Evolutionary conservation across 2,888 invertebrate species (phyloP), one percentile per base, ranked within the genome.

Genomic region (Entomobrya multifasciata): DNA sequence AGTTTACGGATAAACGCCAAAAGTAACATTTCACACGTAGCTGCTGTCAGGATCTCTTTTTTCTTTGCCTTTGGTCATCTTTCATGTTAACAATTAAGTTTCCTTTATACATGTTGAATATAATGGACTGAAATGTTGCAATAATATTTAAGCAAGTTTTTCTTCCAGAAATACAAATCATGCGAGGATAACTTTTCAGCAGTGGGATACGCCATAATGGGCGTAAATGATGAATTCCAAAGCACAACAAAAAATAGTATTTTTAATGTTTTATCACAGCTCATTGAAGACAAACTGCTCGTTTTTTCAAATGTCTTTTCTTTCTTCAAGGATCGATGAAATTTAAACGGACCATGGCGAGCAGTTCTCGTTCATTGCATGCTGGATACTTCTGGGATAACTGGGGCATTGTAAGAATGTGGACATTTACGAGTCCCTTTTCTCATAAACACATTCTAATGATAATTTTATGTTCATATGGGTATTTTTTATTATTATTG

Each of bases 201-300:
- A 36, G 22, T 60, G 76, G 60, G 65, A 67, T 22, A 15, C 27
- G 49, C 44, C 44, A 65, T 72, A 67, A 85, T 70, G 85, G 85
- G 78, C 84, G 76, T 85, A 57, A 55, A 77, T 84, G 77, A 84
- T 84, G 72, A 70, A 44, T 47, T 52, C 15, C 62, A 83, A 36
- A 36, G 5, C 36, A 78, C 60, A 60, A 60, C 41, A 65, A 41
- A 70, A 62, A 78, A 78, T 36, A 49, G 20, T 57, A 30, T 27
- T 85, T 85, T 85, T 78, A 49, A 70, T n/a, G n/a, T n/a, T n/a
- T n/a, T n/a, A n/a, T n/a, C 78, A 78, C 85, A 70, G 72, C 85
- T 85, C 85, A 49, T 85, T 85, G 85, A 78, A 72, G 78, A 76
- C 85, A 84, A 84, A 84, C 52, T 72, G 85, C 57, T 85, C 78